A percentile compares a stretch with the other conserved stretches of the same genome.
These are phyloP conservation scores for Athene noctua DNA, from an alignment of 2,113 vertebrate species.

Conservation along the genomic window DNA sequence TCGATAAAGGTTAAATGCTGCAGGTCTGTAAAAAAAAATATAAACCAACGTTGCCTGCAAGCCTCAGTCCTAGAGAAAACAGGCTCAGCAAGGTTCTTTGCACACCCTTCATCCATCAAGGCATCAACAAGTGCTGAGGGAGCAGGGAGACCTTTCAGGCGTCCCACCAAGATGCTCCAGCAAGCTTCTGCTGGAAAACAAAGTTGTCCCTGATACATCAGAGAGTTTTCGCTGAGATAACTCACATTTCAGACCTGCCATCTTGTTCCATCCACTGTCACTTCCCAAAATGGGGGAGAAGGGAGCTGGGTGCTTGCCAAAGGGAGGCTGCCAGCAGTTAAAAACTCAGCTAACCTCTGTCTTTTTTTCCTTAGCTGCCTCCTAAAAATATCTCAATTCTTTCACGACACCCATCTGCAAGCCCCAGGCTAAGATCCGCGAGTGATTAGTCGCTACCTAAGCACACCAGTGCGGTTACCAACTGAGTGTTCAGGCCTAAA, in stretches of 20 bases:
- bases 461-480: not conserved
- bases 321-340: not conserved
- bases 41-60: not conserved
- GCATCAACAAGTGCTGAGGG: not conserved
- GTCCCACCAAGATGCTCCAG: not conserved
- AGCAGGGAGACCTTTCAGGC: fast-evolving
- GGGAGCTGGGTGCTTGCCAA: not conserved
- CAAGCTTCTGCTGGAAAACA: not conserved
- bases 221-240: not conserved
- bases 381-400: not conserved
- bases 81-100: not conserved
- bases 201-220: not conserved
- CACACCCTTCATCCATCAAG: not conserved
- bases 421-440: not conserved
- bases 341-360: not conserved
- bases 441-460: not conserved
- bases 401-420: not conserved
- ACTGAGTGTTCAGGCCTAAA: not conserved
- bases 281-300: not conserved
- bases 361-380: not conserved
- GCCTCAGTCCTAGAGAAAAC: not conserved
- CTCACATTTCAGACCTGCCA: fast-evolving
- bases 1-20: not conserved
- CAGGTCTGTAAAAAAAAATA: not conserved
- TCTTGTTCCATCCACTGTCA: not conserved